Base-by-base conservation (phyloP, 2,888 invertebrate species). In the Sthenelais limicola region DNA sequence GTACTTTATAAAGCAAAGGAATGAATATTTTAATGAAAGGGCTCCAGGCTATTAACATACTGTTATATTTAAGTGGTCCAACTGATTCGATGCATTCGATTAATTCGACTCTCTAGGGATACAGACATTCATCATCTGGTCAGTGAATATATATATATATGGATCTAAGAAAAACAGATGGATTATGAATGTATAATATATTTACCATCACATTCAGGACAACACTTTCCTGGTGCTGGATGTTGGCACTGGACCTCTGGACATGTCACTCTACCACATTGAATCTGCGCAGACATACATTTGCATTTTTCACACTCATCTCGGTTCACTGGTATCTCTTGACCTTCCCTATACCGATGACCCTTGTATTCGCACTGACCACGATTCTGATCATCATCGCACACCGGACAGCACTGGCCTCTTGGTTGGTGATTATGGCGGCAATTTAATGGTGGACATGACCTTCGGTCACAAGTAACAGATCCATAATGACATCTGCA, bases 401-500 rank as follows among this genome's bases (percentile, higher is more conserved):
- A 85, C 21, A 80, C 76, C 2, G 82, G 84, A 74, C 85, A 85
- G 74, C 85, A 85, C 72, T 82, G 74, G 4, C 82, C 84, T 32
- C 28, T 30, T 1, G 15, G 26, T 18, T 21, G 71, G 12, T 26
- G n/a, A 33, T 58, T 48, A 28, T 33, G 33, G 4, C 18, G 38
- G 35, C 71, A 71, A 30, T 3, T 30, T 0, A 62, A 48, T 26
- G 49, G 33, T 3, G 71, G 71, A 33, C 71, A 71, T 30, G 47
- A 33, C 30, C 30, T 5, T 7, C n/a, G 62, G 4, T 30, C 12
- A 35, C 73, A 73, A n/a, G 56, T 47, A 21, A 71, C 48, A 7
- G 71, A 38, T 12, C 80, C 67, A 3, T 79, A 78, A 56, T 68
- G 54, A 74, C 82, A 82, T 3, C 70, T 66, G 73, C 83, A 83